phyloP scores from a whole-genome alignment of 2,113 vertebrate genomes.

The Gnathonemus longibarbis region DNA sequence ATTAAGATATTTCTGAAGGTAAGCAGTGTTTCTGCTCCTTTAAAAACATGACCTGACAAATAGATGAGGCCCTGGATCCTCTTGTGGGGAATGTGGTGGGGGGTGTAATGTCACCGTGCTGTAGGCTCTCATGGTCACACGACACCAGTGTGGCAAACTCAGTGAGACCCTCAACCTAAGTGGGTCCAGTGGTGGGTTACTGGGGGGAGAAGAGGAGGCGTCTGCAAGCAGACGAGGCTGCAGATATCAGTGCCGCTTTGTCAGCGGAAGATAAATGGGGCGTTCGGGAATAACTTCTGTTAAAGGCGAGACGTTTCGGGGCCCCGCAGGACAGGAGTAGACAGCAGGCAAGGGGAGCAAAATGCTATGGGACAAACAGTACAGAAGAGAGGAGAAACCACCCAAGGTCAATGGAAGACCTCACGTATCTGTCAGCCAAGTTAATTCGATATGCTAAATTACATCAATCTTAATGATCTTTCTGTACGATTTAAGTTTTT shows the following conservation, averaged over 20 bases:
- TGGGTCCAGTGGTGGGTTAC: slow-evolving; percentile 5
- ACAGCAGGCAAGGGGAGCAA: not conserved
- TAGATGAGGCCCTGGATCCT: not conserved
- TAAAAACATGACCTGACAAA: not conserved
- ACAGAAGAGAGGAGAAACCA: not conserved
- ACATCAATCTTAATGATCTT: too few relatives aligned
- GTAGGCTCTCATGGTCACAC: not conserved
- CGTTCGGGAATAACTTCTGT: not conserved
- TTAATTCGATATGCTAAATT: not conserved
- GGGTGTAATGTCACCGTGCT: not conserved
- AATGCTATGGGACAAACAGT: not conserved
- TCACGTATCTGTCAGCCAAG: not conserved
- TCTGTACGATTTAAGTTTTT: not conserved
- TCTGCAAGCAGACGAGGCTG: not conserved
- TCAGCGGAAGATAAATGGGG: slow-evolving; percentile 31
- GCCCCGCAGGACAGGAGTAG: not conserved
- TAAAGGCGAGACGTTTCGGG: slow-evolving; percentile 6
- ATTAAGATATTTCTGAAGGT: slow-evolving; percentile 8
- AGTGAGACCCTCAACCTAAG: not conserved
- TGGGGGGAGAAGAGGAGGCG: not conserved
- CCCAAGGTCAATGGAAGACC: not conserved
- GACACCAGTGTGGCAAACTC: not conserved
- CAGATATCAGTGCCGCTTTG: slow-evolving; percentile 5
- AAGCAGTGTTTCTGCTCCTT: not conserved
- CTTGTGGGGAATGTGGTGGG: not conserved